Evolutionary conservation across 2,113 vertebrate genomes (phyloP).

Genomic region (Archocentrus centrarchus): DNA sequence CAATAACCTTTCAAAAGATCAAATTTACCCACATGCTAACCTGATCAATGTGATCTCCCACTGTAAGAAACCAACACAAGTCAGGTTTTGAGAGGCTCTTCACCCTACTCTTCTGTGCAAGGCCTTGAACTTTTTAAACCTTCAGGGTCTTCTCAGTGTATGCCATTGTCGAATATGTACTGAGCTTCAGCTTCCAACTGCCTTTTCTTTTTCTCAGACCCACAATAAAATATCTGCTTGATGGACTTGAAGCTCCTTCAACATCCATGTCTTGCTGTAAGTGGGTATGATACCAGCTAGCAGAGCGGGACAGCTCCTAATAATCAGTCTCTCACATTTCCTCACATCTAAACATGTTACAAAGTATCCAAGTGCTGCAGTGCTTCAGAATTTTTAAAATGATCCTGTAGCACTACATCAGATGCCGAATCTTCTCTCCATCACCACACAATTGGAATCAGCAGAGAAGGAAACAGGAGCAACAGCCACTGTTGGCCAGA

Average conservation of each 20-base stretch:
- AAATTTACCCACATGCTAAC: conserved; percentile 2
- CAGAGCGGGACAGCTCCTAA: neutral
- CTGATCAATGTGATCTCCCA: neutral
- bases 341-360: neutral
- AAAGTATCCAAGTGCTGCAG: neutral
- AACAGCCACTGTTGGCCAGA: neutral
- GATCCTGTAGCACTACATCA: neutral
- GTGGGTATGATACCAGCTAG: neutral
- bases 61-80: neutral
- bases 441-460: neutral
- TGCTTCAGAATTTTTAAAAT: neutral
- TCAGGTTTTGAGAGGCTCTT: neutral
- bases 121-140: neutral
- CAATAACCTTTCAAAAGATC: conserved; percentile 9
- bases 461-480: neutral
- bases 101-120: neutral
- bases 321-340: neutral
- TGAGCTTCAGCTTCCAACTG: neutral
- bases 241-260: neutral
- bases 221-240: neutral
- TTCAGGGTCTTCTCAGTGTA: neutral
- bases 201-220: neutral
- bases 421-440: neutral
- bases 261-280: neutral
- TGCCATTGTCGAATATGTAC: neutral